phyloP scores from a whole-genome alignment of 2,113 vertebrate genomes.

The Neofelis nebulosa region DNA sequence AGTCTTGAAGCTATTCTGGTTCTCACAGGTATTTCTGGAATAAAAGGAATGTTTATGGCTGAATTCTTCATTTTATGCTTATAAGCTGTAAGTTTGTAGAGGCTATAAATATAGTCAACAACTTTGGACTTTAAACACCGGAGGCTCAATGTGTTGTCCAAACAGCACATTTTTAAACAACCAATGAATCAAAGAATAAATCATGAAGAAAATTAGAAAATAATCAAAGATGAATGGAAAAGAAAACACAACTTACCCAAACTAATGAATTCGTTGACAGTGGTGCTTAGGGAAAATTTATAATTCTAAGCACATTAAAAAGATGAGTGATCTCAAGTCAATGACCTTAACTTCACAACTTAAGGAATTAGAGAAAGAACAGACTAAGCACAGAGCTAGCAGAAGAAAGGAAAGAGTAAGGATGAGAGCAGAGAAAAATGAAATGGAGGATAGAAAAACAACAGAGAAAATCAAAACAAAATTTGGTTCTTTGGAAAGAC shows the following conservation, averaged over 20 bases:
- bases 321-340: background rate
- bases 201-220: background rate
- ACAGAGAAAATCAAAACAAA: background rate
- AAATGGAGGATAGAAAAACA: background rate
- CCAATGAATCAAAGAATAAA: background rate
- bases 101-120: constrained; percentile 86
- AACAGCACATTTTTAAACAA: background rate
- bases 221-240: background rate
- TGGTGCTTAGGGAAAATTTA: background rate
- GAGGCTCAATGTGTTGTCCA: background rate
- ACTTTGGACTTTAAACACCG: constrained; percentile 87
- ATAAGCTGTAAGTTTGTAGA: constrained; percentile 89
- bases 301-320: background rate
- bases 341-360: background rate
- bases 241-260: background rate
- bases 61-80: constrained; percentile 89
- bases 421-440: background rate
- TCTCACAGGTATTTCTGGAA: constrained; percentile 87
- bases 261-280: background rate
- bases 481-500: background rate
- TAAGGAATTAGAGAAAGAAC: background rate
- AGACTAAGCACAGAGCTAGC: background rate
- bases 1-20: constrained; percentile 85
- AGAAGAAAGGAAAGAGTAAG: background rate
- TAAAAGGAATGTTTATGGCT: constrained; percentile 76